Conservation (phyloP, 2,888 invertebrate species). For the Eubasilissa splendida region DNA sequence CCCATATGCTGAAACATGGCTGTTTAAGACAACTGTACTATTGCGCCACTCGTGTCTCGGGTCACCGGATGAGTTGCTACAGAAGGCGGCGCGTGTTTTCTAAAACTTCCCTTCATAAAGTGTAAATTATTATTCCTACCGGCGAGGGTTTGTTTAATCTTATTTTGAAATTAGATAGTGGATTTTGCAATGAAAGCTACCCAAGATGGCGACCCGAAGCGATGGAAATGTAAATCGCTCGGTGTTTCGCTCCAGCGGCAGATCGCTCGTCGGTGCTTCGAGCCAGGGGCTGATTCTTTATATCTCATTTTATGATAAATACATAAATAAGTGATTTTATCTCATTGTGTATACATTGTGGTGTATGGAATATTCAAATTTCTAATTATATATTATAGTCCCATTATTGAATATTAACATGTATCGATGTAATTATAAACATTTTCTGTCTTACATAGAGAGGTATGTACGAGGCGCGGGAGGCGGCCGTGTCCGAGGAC, state of each 20-base stretch:
- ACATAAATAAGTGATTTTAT: conserved; percentile 57
- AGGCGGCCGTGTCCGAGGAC: neutral
- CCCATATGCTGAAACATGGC: too few relatives aligned
- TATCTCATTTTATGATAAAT: conserved; percentile 54
- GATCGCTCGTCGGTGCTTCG: conserved; percentile 60
- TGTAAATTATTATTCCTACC: conserved; percentile 15
- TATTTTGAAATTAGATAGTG: conserved; percentile 48
- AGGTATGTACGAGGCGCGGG: conserved; percentile 51
- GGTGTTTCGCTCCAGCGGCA: conserved; percentile 59
- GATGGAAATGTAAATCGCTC: conserved; percentile 58
- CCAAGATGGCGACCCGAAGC: conserved; percentile 14
- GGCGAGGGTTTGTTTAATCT: conserved; percentile 38
- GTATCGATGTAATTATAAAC: conserved; percentile 56
- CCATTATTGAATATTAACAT: conserved; percentile 55
- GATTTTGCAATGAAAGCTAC: conserved; percentile 46
- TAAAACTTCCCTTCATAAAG: neutral
- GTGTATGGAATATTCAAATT: conserved; percentile 63
- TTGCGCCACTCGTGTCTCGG: neutral
- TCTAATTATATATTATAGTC: conserved; percentile 63
- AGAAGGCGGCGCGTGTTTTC: neutral
- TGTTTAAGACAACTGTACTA: too few relatives aligned
- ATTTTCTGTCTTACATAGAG: conserved; percentile 52
- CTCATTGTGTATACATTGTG: conserved; percentile 58
- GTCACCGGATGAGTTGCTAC: neutral
- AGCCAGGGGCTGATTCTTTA: conserved; percentile 62